These are phyloP conservation scores for Galeopsomyia nigrocyanea DNA, from an alignment of 2,888 invertebrate genomes.

Conservation along the genomic window DNA sequence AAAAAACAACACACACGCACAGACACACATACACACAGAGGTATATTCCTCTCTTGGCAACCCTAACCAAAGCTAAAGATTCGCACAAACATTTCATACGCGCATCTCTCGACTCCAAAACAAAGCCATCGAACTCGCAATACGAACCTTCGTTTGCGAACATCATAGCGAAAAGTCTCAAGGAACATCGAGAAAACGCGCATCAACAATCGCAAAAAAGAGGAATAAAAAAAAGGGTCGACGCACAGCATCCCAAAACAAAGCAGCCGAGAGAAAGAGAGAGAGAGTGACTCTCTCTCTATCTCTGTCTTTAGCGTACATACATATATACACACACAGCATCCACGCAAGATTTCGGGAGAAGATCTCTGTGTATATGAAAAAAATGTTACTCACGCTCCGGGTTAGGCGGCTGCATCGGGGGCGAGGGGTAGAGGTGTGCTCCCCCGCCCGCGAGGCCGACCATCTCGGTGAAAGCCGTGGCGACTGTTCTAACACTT, in stretches of 20 bases:
- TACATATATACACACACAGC: no score
- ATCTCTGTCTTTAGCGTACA: no score
- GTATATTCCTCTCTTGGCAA: no score
- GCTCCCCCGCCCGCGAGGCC: constrained; percentile 73
- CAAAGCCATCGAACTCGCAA: background rate
- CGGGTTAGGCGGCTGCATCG: constrained; percentile 74
- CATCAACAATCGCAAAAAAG: no score
- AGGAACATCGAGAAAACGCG: no score
- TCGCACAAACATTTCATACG: no score
- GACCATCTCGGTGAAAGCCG: constrained; percentile 72
- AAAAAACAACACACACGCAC: no score
- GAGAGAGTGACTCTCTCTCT: background rate
- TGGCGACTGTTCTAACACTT: constrained; percentile 53
- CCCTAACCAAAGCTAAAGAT: no score
- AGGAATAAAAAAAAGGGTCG: no score
- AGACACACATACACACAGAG: background rate
- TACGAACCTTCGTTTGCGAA: background rate
- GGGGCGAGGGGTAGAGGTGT: constrained; percentile 73
- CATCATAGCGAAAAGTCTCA: no score
- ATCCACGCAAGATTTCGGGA: background rate
- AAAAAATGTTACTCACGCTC: constrained; percentile 64
- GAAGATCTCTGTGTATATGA: background rate
- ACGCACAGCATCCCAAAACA: constrained; percentile 4
- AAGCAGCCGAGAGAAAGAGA: background rate
- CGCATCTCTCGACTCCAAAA: background rate